Base-by-base conservation (phyloP, 2,888 invertebrate species). In the Cephus rjabovi region DNA sequence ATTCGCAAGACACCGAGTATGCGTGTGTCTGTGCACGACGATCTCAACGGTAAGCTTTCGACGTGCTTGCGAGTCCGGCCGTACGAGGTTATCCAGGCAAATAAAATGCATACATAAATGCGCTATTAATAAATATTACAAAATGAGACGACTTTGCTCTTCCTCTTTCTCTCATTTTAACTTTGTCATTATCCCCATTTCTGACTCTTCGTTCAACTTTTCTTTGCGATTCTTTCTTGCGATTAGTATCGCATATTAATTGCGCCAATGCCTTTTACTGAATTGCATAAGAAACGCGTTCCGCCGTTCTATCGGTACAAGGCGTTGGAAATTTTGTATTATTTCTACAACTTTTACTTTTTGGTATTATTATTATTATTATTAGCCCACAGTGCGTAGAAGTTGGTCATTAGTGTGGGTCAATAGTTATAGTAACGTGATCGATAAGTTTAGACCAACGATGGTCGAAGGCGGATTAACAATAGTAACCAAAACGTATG, bases 21-120 rank as follows among this genome's bases (percentile, higher is more conserved):
- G 40, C 23, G 40, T 23, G 6, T 56, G 40, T 23, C 40, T 6
- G 40, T 23, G 9, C 40, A 1, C 15, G 23, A 56, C 23, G 1
- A 56, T 56, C 40, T 56, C 23, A 56, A 56, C 23, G 15, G 1
- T 23, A 56, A 56, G 40, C 40, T 23, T 56, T 56, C 40, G 40
- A 56, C 40, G 71, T 33, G 4, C 31, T 75, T 76, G 80, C 76
- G 73, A 75, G 70, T 81, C 70, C 75, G 77, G 76, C 79, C 77
- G 73, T 80, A 79, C 82, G 79, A 83, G 80, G 80, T 81, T 82
- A 81, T 81, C 79, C 82, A 81, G 83, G 83, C 83, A 84, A 84
- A 85, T 83, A 81, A 86, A 89, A 89, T 89, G 88, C 87, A 84
- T 87, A 86, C 84, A 86, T 87, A 89, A 89, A 89, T 89, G 89